Evolutionary conservation across 2,113 vertebrate genomes (phyloP), one percentile per base, ranked within the genome.

Genomic region (Ctenomys sociabilis): DNA sequence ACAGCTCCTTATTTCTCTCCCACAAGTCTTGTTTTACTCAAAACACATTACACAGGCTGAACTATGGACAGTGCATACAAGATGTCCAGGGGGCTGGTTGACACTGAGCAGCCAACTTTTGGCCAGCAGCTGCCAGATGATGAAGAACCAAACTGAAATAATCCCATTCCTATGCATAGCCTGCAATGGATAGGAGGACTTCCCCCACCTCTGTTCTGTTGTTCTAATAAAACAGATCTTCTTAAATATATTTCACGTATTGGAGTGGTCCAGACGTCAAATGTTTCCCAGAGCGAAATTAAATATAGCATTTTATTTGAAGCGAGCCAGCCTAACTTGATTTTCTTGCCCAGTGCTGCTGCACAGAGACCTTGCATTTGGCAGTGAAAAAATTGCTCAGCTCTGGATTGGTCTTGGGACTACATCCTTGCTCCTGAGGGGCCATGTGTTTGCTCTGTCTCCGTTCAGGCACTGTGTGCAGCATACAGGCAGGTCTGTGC

Each of bases 301-400:
- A 97, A 97, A 97, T 89, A 87, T 17, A 89, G 64, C 85, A 85
- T 86, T 97, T 97, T 96, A 96, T 93, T 95, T 97, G 88, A 85
- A 95, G 68, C 63, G 81, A 81, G 49, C 40, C 85, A n/a, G 64
- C 45, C 94, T 96, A 84, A 88, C 85, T 97, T 11, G 0, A n/a
- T 96, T 96, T 86, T 68, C 89, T 59, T 80, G 66, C 52, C 78
- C 73, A 45, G 45, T 78, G 68, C 11, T 94, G 88, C 90, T 83
- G 3, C 32, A 12, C 0, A 61, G 77, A 97, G 91, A 80, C 86
- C 95, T 94, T 90, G 35, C 59, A 75, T 57, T 97, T 90, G 91
- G 90, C 77, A 94, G 85, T 66, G 85, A 30, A 97, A 85, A 95
- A 95, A 93, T 61, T 64, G 91, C 82, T 90, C 75, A 70, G 43